Evolutionary conservation across 2,888 invertebrate genomes (phyloP), one percentile per base, ranked within the genome.

Genomic region (Eupelmus urozonus): DNA sequence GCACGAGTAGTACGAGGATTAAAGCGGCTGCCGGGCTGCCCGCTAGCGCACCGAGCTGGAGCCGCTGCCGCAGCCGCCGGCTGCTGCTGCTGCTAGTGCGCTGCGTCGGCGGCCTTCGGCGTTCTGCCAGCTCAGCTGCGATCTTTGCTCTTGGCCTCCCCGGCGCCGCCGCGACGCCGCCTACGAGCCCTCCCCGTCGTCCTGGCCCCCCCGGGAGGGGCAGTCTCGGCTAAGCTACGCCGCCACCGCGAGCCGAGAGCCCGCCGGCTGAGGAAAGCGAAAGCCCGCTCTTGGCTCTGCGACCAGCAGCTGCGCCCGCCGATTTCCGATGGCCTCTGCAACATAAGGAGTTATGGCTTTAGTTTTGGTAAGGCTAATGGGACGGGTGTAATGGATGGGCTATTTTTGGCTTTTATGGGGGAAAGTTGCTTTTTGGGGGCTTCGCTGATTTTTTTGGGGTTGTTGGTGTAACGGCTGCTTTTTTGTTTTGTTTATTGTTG

Each of bases 121-220:
- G 75, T 60, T 79, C 69, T 72, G 72, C 79, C 79, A 79, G 79
- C 66, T 79, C 75, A 79, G 71, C 70, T 65, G 75, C 66, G 65
- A 63, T 74, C 34, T 62, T 70, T 74, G 23, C 74, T 23, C 60
- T 62, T 62, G 53, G 67, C 45, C 63, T 49, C 62, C n/a, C 13
- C 29, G 18, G 18, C 45, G 27, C 25, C 20, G 23, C 23, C 23
- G 16, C 23, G 23, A n/a, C n/a, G 16, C 25, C 11, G 16, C 25
- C 57, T 4, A 2, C 55, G 5, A 4, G 5, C 55, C 9, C 55
- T 16, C 55, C 25, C 55, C 4, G 53, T 25, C 13, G 55, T 1
- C 0, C 25, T 55, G 25, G 25, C 69, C 57, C 3, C 42, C 53
- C 13, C 62, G 13, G 27, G 9, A 7, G 45, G 45, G 13, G 45